phyloP scores from a whole-genome alignment of 2,888 invertebrate genomes.

The Mayetiola destructor region DNA sequence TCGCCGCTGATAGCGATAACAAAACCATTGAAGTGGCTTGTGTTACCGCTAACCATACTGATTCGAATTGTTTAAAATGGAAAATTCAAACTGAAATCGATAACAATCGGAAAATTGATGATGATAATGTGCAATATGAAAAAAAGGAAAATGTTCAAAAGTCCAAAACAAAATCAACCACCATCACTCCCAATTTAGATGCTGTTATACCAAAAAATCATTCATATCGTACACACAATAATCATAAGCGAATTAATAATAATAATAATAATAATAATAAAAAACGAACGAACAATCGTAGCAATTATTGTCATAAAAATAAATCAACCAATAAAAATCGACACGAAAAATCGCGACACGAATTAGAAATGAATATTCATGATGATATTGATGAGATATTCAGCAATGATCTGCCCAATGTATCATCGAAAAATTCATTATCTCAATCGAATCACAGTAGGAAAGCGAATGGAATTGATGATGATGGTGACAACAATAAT shows the following conservation, averaged over 20 bases:
- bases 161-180: too few relatives aligned
- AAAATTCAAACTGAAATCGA: too few relatives aligned
- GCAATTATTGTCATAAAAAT: too few relatives aligned
- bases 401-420: background rate
- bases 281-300: background rate
- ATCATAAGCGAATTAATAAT: background rate
- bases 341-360: slow-evolving; percentile 11
- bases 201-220: background rate
- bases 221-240: background rate
- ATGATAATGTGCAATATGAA: too few relatives aligned
- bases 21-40: too few relatives aligned
- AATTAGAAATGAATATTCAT: slow-evolving; percentile 13
- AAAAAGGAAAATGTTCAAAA: too few relatives aligned
- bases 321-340: background rate
- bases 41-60: too few relatives aligned
- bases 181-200: background rate
- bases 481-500: background rate
- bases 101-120: too few relatives aligned
- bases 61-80: too few relatives aligned
- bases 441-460: background rate
- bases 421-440: background rate
- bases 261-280: background rate
- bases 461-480: background rate
- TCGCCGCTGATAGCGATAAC: too few relatives aligned
- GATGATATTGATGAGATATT: slow-evolving; percentile 8